Evolutionary conservation across 2,113 vertebrate species (phyloP).

Genomic region (Gorsachius goisagi): DNA sequence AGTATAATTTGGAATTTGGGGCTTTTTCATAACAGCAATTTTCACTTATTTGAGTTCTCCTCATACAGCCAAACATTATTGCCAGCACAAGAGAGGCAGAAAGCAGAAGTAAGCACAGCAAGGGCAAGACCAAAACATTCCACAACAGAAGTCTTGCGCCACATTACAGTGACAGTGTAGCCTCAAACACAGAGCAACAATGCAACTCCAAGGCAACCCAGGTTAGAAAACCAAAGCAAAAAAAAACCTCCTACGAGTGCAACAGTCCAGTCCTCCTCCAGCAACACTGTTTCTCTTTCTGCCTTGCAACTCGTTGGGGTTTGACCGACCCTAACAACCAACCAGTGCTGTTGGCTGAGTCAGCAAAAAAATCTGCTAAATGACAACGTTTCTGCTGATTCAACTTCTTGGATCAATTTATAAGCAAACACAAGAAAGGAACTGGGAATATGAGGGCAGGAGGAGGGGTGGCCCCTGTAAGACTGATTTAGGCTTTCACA

Average conservation of each 20-base stretch:
- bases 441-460: neutral
- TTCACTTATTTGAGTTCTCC: neutral
- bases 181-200: neutral
- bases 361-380: neutral
- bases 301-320: neutral
- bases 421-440: neutral
- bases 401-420: neutral
- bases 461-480: neutral
- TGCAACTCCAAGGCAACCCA: neutral
- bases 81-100: neutral
- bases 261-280: neutral
- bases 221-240: neutral
- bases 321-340: neutral
- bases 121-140: neutral
- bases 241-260: neutral
- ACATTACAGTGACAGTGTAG: neutral
- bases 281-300: neutral
- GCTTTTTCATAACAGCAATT: neutral
- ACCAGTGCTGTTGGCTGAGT: neutral
- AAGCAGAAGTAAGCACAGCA: neutral
- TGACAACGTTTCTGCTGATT: neutral
- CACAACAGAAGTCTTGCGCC: neutral
- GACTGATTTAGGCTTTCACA: neutral
- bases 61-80: neutral
- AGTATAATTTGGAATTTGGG: neutral